Conservation (phyloP, 1,140 invertebrate genomes). For the Solen grandis region DNA sequence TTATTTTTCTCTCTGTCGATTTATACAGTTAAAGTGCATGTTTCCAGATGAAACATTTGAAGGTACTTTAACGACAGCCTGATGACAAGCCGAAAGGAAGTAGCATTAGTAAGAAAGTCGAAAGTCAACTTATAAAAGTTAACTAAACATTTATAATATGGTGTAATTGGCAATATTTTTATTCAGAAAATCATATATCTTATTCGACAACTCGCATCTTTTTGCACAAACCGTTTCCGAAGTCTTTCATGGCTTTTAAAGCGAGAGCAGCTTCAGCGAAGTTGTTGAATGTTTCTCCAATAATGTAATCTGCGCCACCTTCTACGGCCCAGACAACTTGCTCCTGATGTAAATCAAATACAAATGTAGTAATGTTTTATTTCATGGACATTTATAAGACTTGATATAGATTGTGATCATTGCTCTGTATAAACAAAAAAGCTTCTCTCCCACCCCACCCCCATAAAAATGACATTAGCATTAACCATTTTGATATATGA, state of each 20-base stretch:
- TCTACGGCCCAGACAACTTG: conserved; percentile 71
- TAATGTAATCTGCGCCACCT: conserved; percentile 69
- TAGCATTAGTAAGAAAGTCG: no score
- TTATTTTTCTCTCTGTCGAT: not conserved
- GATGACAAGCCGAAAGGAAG: no score
- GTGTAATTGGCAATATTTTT: not conserved
- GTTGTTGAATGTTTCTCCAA: conserved; percentile 71
- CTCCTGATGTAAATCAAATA: no score
- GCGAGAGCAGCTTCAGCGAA: conserved; percentile 71
- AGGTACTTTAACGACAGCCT: not conserved
- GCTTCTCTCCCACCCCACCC: not conserved
- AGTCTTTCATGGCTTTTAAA: conserved; percentile 70
- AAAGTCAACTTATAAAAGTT: no score
- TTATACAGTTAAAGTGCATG: no score
- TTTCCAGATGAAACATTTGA: not conserved
- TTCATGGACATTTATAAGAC: not conserved
- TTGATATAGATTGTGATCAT: not conserved
- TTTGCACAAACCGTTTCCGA: conserved; percentile 68
- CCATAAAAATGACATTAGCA: no score
- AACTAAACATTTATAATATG: not conserved
- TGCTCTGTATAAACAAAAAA: not conserved
- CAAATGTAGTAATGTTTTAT: not conserved
- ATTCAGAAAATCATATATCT: not conserved
- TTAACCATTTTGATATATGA: no score
- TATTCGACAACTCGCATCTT: not conserved